phyloP scores from a whole-genome alignment of 35 echinoderm and acorn worm species.

The Stichopus chloronotus region DNA sequence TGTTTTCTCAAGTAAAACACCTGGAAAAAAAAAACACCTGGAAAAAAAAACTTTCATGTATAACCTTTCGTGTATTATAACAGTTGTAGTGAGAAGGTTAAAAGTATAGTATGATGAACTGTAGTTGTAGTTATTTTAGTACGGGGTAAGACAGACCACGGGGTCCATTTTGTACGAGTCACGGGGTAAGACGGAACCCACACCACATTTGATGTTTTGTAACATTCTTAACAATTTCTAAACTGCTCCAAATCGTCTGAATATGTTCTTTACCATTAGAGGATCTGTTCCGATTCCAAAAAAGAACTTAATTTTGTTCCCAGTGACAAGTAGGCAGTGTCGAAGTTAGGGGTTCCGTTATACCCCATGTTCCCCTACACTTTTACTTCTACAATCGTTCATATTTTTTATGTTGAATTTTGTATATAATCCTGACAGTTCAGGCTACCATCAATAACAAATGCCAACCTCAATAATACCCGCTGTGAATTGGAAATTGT shows the following conservation, averaged over 20 bases:
- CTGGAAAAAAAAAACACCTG: neutral
- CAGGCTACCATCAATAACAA: too few species aligned
- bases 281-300: neutral
- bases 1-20: neutral
- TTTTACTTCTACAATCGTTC: too few species aligned
- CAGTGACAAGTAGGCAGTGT: constrained; percentile 11
- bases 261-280: constrained; percentile 35
- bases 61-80: neutral
- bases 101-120: neutral
- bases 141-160: constrained; percentile 11
- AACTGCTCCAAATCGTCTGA: constrained; percentile 11
- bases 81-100: constrained; percentile 28
- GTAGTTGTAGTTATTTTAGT: neutral
- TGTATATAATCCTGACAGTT: too few species aligned
- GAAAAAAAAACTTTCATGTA: constrained; percentile 21
- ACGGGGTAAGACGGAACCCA: constrained; percentile 12
- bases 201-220: constrained; percentile 40
- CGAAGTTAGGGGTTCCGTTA: constrained; percentile 54
- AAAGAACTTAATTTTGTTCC: constrained; percentile 35
- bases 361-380: constrained; percentile 39
- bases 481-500: too few species aligned
- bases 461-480: too few species aligned
- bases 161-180: constrained; percentile 17
- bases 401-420: too few species aligned
- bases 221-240: neutral